Base-by-base conservation (phyloP, 1,140 invertebrate species). In the Scylla paramamosain region DNA sequence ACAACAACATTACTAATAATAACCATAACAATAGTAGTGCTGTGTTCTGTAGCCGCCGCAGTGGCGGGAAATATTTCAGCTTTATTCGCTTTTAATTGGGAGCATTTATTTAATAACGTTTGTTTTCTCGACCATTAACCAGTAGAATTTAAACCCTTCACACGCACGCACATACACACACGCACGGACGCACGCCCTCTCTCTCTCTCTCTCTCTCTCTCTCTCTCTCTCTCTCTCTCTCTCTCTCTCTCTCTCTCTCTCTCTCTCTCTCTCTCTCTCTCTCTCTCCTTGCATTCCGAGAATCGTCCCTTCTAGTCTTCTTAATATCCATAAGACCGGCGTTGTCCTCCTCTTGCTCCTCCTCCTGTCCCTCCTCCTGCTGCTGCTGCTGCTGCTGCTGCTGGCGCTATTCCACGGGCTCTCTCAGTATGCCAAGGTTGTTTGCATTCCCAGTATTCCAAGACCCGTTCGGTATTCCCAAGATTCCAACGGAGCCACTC, bases 181-280 rank as follows among this genome's bases (percentile, higher is more conserved):
- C 52, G 16, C 52, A 59, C 16, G 10, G 10, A 59, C 10, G 12
- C 39, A 39, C 52, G 2, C 52, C 16, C 52, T 59, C 52, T 12
- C 52, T 12, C 52, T 59, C 52, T 12, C 52, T 59, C 52, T 12
- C 52, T 59, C 52, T 59, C 52, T 59, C 52, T 59, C 52, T 59
- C 52, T 59, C 52, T 59, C 52, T 59, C 52, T 59, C 52, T 77
- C 67, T 77, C 67, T 77, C 67, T 77, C 67, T 77, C 67, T 77
- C 67, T 77, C 67, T 77, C 67, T 77, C 67, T 77, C 67, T 77
- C 67, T 77, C 67, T 77, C 67, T 77, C 67, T 77, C 67, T 77
- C 67, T 77, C 67, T 77, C 67, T 77, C 67, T 77, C 67, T 77
- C 67, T 77, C 67, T 77, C 67, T 77, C 67, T 77, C 67, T 77